phyloP scores from a whole-genome alignment of 2,113 vertebrate genomes.

The Mirounga angustirostris region DNA sequence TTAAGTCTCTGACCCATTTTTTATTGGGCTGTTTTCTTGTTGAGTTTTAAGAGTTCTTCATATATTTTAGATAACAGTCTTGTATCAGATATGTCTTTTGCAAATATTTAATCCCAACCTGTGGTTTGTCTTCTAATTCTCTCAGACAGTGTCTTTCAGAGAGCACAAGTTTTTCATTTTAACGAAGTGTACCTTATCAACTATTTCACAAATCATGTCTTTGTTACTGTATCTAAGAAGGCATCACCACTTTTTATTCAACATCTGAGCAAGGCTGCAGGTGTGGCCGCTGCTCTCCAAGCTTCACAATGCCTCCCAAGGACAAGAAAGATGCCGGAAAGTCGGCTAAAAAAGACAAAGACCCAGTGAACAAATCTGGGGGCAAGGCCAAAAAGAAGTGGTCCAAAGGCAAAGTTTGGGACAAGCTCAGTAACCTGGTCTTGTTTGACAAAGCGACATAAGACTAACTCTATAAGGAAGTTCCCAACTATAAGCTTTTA shows the following conservation, averaged over 20 bases:
- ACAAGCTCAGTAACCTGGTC: conserved; percentile 95
- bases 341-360: conserved; percentile 94
- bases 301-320: conserved; percentile 87
- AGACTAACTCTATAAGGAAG: conserved; percentile 93
- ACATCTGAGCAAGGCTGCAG: background rate
- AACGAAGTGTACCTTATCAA: background rate
- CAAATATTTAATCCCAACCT: background rate
- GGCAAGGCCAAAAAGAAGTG: conserved; percentile 95
- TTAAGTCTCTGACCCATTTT: background rate
- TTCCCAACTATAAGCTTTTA: conserved; percentile 95
- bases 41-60: background rate
- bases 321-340: conserved; percentile 93
- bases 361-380: conserved; percentile 93
- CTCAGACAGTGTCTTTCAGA: background rate
- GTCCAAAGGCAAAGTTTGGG: conserved; percentile 93
- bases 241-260: background rate
- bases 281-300: fast-evolving
- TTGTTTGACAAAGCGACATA: conserved; percentile 95
- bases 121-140: background rate
- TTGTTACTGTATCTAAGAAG: background rate
- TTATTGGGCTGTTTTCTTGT: background rate
- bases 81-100: background rate
- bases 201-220: background rate
- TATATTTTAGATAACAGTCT: background rate
- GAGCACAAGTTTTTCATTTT: background rate